phyloP scores from a whole-genome alignment of 1,140 invertebrate genomes.

The Euwallacea fornicatus region DNA sequence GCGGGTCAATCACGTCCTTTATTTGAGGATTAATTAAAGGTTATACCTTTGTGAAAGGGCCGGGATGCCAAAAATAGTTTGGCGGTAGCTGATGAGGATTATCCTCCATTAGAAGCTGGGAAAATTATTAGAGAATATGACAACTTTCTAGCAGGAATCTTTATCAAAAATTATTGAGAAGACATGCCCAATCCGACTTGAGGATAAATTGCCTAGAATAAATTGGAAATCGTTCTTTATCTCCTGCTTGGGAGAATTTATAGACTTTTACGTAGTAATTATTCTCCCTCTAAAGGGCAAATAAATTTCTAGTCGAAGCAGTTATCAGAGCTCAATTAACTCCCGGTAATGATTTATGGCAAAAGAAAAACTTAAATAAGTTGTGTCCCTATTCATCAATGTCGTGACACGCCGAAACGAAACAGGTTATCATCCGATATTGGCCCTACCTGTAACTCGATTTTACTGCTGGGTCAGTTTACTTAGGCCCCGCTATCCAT shows the following conservation, averaged over 20 bases:
- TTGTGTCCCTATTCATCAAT: neutral
- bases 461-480: neutral
- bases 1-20: constrained; percentile 34
- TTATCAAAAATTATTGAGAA: constrained; percentile 3
- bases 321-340: constrained; percentile 16
- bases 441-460: neutral
- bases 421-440: constrained; percentile 1
- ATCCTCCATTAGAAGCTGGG: too few species aligned
- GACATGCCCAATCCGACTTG: neutral
- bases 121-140: too few species aligned
- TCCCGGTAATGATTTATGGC: constrained; percentile 23
- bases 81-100: neutral
- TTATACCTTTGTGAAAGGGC: constrained; percentile 13
- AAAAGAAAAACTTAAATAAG: neutral
- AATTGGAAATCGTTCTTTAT: neutral
- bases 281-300: neutral
- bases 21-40: constrained; percentile 34
- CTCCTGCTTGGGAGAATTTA: neutral
- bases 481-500: neutral
- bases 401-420: constrained; percentile 2
- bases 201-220: constrained; percentile 2
- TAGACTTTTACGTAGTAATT: neutral
- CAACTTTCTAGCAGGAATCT: neutral
- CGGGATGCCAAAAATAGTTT: constrained; percentile 28
- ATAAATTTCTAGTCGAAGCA: neutral